Evolutionary conservation across 1,140 invertebrate species (phyloP).

Genomic region (Drosophila kepulauana): DNA sequence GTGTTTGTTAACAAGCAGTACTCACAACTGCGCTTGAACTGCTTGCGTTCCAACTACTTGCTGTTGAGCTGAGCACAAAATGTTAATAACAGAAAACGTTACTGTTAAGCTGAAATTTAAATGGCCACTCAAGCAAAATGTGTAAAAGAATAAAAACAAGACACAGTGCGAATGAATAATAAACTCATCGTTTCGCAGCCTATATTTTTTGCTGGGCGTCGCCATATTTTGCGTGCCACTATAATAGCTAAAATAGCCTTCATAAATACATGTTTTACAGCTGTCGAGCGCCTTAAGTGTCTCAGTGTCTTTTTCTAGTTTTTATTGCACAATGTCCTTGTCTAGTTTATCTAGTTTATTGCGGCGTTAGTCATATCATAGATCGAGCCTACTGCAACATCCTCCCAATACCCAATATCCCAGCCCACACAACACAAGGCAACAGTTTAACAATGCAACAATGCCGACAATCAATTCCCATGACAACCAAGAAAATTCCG

Average conservation of each 20-base stretch:
- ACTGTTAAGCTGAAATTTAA: neutral
- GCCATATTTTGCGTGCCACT: conserved; percentile 4
- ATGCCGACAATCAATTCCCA: conserved; percentile 68
- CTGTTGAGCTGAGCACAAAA: neutral
- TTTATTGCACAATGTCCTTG: neutral
- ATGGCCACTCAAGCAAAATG: neutral
- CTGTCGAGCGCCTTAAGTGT: neutral
- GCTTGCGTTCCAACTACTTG: conserved; percentile 6
- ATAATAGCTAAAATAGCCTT: neutral
- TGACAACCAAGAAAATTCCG: conserved; percentile 71
- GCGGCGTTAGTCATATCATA: neutral
- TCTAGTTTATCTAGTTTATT: neutral
- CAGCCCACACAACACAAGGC: conserved; percentile 45
- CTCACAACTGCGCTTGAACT: neutral
- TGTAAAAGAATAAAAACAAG: neutral
- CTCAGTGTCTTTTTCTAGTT: neutral
- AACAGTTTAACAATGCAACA: conserved; percentile 72
- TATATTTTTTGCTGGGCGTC: neutral
- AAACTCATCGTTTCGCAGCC: neutral
- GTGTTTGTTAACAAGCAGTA: neutral
- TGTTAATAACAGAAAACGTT: conserved; percentile 16
- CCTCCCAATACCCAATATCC: conserved; percentile 5
- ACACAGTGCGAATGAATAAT: neutral
- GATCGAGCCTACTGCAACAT: neutral
- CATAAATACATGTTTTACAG: neutral